phyloP scores from a whole-genome alignment of 2,113 vertebrate species.

The Sarotherodon lohbergeri region DNA sequence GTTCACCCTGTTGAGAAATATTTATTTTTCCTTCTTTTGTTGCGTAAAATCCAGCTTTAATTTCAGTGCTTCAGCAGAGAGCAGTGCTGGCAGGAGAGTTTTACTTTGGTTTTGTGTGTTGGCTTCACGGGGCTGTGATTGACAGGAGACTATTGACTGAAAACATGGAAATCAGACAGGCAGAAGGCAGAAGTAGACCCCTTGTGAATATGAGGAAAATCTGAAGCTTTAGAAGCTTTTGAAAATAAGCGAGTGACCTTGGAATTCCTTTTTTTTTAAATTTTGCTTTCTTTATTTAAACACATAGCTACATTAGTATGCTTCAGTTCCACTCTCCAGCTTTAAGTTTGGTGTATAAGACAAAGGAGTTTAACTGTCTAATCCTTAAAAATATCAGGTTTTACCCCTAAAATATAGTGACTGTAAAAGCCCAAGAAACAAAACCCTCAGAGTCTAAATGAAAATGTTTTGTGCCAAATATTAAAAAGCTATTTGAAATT shows the following conservation, averaged over 20 bases:
- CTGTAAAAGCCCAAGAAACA: neutral
- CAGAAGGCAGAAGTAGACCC: neutral
- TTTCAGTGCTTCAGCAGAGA: neutral
- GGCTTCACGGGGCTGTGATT: neutral
- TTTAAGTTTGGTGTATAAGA: neutral
- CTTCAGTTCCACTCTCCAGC: neutral
- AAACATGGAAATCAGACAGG: conserved; percentile 14
- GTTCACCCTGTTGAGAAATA: neutral
- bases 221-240: conserved; percentile 2
- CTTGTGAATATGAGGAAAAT: neutral
- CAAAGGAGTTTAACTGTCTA: neutral
- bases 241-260: conserved; percentile 20
- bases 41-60: neutral
- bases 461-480: neutral
- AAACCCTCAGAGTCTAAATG: neutral
- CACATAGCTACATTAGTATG: neutral
- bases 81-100: neutral
- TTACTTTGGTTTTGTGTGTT: neutral
- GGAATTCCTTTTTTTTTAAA: neutral
- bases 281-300: neutral
- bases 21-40: neutral
- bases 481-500: neutral
- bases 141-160: conserved; percentile 18
- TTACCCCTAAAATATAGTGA: neutral
- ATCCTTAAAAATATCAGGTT: neutral